phyloP scores from a whole-genome alignment of 2,888 invertebrate genomes.

The Apodemia hepburni region DNA sequence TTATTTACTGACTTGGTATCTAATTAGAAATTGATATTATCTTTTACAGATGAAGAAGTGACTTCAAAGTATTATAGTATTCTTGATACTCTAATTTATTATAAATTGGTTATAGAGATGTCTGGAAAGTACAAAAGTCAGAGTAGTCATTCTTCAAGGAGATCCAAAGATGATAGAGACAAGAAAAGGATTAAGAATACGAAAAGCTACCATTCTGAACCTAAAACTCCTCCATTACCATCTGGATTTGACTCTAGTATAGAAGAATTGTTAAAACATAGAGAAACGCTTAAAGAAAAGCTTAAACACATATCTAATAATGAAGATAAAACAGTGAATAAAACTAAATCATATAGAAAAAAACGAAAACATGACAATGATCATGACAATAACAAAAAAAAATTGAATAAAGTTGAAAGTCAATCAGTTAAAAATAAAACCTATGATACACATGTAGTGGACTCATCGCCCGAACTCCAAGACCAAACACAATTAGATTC shows the following conservation, averaged over 20 bases:
- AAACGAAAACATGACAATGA: slow-evolving; percentile 40
- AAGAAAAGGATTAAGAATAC: slow-evolving; percentile 36
- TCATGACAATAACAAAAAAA: slow-evolving; percentile 35
- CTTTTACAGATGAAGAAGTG: slow-evolving; percentile 53
- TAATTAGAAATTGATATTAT: slow-evolving; percentile 32
- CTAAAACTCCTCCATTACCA: slow-evolving; percentile 65
- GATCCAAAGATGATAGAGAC: slow-evolving; percentile 42
- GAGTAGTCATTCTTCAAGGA: slow-evolving; percentile 43
- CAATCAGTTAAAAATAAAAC: slow-evolving; percentile 31
- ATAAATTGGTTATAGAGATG: slow-evolving; percentile 40
- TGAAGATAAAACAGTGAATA: slow-evolving; percentile 35
- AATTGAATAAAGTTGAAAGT: slow-evolving; percentile 30
- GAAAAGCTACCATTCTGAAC: slow-evolving; percentile 39
- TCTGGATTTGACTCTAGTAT: slow-evolving; percentile 43
- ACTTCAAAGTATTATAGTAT: slow-evolving; percentile 24
- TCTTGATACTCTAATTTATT: slow-evolving; percentile 32
- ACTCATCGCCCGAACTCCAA: slow-evolving; percentile 72
- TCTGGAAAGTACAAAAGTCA: slow-evolving; percentile 44
- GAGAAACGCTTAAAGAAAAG: slow-evolving; percentile 55
- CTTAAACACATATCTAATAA: slow-evolving; percentile 48
- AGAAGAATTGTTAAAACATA: slow-evolving; percentile 58
- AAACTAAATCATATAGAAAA: slow-evolving; percentile 33
- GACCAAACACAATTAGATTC: slow-evolving; percentile 83
- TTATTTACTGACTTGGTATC: slow-evolving; percentile 16
- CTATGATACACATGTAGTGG: slow-evolving; percentile 26